Conservation (phyloP, 2,113 vertebrate genomes). For the Crocuta crocuta region DNA sequence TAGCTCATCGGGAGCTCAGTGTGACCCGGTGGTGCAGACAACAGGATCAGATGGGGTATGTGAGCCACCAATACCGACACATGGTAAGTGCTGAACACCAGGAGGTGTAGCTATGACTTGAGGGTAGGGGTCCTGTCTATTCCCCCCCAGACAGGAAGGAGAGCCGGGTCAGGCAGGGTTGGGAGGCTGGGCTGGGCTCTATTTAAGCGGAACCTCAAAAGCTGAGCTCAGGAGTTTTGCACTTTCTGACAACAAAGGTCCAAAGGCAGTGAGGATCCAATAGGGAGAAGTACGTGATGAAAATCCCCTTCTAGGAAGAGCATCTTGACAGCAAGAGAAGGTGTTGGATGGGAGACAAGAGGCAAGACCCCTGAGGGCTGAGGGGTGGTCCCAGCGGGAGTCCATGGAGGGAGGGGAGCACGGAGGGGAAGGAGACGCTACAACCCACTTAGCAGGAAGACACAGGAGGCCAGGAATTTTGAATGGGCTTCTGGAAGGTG, state of each 20-base stretch:
- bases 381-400: neutral
- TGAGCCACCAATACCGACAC: neutral
- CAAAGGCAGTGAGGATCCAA: neutral
- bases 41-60: neutral
- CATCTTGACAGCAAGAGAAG: neutral
- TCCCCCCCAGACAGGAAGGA: neutral
- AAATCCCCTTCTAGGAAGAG: neutral
- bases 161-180: neutral
- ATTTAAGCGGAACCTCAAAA: neutral
- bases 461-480: neutral
- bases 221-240: neutral
- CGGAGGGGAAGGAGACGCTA: neutral
- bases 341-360: neutral
- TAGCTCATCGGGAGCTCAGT: neutral
- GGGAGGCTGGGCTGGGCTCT: neutral
- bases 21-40: neutral
- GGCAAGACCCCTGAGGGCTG: neutral
- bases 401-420: neutral
- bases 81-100: no score
- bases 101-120: neutral
- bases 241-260: neutral
- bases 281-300: neutral
- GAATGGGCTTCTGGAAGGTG: neutral
- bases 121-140: neutral
- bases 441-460: neutral